Evolutionary conservation across 2,888 invertebrate genomes (phyloP), one percentile per base, ranked within the genome.

Genomic region (Yponomeuta malinellus): DNA sequence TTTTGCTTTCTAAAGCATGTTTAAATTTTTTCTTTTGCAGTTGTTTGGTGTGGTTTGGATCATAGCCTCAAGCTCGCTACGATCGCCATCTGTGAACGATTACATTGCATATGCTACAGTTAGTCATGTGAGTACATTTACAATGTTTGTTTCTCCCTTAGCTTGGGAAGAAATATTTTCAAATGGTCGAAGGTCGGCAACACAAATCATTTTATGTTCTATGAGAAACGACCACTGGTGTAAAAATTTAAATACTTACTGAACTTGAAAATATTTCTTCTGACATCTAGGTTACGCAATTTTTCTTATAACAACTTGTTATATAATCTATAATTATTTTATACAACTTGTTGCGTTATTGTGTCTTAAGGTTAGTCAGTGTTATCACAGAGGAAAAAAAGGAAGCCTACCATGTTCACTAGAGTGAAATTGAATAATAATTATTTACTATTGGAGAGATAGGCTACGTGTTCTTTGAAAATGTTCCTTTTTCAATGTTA

Each of bases 1-100:
- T 84, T 86, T 87, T 82, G 87, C 85, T 87, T 83, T 89, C 87
- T 92, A 93, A 90, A 93, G 93, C 93, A 93, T 93, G 88, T 92
- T 93, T 89, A 93, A 85, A 86, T 92, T 93, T 87, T 93, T 93
- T 92, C 93, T 87, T 93, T 93, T 93, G 92, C 92, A 93, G 93
- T 93, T 92, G 92, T 93, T 93, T 89, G 93, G 93, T 89, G 92
- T 93, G 76, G 90, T 93, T 93, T 92, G 92, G 83, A 93, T 93
- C 93, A 93, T 93, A 92, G 89, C 93, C 76, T 93, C 93, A 84
- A 93, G 92, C 88, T 93, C 93, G 88, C 93, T 93, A 92, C 91
- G 93, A 90, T 93, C 93, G 86, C 93, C 93, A 93, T 93, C 93
- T 93, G 93, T 90, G 93, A 85, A 91, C 86, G 90, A 90, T 90